Conservation (phyloP, 2,888 invertebrate species). For the Urechis unicinctus region DNA sequence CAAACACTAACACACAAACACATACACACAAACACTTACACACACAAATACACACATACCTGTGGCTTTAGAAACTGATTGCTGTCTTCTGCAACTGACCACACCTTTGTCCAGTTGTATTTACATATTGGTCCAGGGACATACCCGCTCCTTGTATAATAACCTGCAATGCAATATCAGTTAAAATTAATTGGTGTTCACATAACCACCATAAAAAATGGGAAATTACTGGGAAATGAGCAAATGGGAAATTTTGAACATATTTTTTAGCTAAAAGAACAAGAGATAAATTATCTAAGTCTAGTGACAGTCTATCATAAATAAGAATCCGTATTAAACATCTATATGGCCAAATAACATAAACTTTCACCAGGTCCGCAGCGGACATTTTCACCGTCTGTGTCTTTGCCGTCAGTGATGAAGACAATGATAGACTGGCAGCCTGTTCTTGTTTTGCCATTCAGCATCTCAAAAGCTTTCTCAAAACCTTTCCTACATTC, state of each 20-base stretch:
- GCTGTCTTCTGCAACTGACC: slow-evolving; percentile 39
- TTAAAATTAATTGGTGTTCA: no score
- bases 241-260: no score
- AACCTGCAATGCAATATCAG: no score
- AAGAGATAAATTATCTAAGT: no score
- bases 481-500: slow-evolving; percentile 44
- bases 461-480: slow-evolving; percentile 42
- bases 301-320: no score
- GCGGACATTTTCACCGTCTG: slow-evolving; percentile 49
- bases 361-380: slow-evolving; percentile 50
- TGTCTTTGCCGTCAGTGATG: slow-evolving; percentile 50
- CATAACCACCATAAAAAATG: no score
- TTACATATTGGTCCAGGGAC: slow-evolving; percentile 52
- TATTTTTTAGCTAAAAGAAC: no score
- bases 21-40: no score
- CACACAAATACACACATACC: background rate
- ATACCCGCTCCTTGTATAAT: slow-evolving; percentile 51
- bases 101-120: slow-evolving; percentile 51
- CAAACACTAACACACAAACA: no score
- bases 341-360: background rate
- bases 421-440: slow-evolving; percentile 50
- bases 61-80: slow-evolving; percentile 28
- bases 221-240: no score
- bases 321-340: background rate
- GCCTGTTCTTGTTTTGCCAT: slow-evolving; percentile 43